These are phyloP conservation scores for Eutolmus rufibarbis DNA, from an alignment of 2,888 invertebrate species.

Conservation along the genomic window DNA sequence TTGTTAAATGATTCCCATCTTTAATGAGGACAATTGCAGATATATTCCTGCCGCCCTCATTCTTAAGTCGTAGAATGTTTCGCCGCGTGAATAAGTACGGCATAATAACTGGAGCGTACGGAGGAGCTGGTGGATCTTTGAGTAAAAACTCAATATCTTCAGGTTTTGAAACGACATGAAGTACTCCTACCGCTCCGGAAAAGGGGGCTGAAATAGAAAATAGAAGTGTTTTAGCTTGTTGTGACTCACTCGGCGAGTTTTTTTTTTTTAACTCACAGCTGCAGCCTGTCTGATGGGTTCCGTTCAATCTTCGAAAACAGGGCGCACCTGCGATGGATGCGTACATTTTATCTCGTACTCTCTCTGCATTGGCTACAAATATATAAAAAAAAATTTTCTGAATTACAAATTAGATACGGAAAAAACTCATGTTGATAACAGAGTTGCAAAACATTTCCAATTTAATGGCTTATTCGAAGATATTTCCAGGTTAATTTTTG, in stretches of 20 bases:
- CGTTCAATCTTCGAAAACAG: conserved; percentile 91
- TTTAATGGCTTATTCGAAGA: background rate
- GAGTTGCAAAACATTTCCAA: background rate
- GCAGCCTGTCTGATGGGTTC: conserved; percentile 94
- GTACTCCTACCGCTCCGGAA: conserved; percentile 83
- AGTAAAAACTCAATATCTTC: conserved; percentile 79
- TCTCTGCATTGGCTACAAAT: conserved; percentile 48
- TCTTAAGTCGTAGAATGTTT: conserved; percentile 66
- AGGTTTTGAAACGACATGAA: conserved; percentile 73
- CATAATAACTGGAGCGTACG: conserved; percentile 79
- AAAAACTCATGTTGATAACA: background rate
- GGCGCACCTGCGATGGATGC: conserved; percentile 74
- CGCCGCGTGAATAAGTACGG: conserved; percentile 70
- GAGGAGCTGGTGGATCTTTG: conserved; percentile 74
- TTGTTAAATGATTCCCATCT: conserved; percentile 54
- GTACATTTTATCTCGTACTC: conserved; percentile 84
- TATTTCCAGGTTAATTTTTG: background rate
- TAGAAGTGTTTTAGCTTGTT: background rate
- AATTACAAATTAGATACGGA: background rate
- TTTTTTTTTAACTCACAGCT: conserved; percentile 73
- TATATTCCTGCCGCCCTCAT: conserved; percentile 65
- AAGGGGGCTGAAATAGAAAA: conserved; percentile 57
- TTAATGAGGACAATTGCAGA: conserved; percentile 71
- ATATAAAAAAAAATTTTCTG: background rate
- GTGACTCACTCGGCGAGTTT: background rate